These are phyloP conservation scores for Ianthella basta DNA, from an alignment of 37 sponge, comb jelly and placozoan genomes.

Conservation along the genomic window DNA sequence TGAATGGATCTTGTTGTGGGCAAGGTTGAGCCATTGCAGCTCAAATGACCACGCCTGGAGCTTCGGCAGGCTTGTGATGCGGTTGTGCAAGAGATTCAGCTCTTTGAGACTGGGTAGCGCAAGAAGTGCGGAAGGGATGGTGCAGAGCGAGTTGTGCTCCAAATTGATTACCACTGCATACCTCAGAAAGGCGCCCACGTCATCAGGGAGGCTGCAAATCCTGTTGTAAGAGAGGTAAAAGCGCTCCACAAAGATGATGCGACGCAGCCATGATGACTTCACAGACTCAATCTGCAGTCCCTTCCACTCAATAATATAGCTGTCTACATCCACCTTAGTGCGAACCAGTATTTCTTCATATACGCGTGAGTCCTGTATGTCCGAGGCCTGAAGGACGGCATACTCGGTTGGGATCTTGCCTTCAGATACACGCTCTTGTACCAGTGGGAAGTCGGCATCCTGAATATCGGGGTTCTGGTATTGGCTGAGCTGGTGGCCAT, in stretches of 20 bases:
- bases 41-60: constrained; percentile 13
- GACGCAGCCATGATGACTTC: constrained; percentile 66
- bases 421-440: constrained; percentile 33
- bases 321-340: constrained; percentile 74
- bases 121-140: constrained; percentile 28
- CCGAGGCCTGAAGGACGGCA: constrained; percentile 32
- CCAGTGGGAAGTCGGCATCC: constrained; percentile 35
- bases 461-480: background rate
- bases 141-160: constrained; percentile 36
- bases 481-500: constrained; percentile 35
- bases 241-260: constrained; percentile 72
- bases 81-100: constrained; percentile 48
- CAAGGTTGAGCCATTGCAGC: constrained; percentile 45
- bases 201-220: constrained; percentile 56
- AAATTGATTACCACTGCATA: constrained; percentile 26
- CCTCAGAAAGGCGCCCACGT: constrained; percentile 64
- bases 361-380: constrained; percentile 31
- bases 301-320: constrained; percentile 69
- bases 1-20: constrained; percentile 45
- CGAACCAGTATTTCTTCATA: constrained; percentile 72
- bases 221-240: constrained; percentile 70
- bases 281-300: constrained; percentile 60
- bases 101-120: constrained; percentile 46
- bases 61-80: constrained; percentile 26
- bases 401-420: constrained; percentile 54